These are phyloP conservation scores for Tetramorium simillimum DNA, from an alignment of 1,140 invertebrate species.

Conservation along the genomic window DNA sequence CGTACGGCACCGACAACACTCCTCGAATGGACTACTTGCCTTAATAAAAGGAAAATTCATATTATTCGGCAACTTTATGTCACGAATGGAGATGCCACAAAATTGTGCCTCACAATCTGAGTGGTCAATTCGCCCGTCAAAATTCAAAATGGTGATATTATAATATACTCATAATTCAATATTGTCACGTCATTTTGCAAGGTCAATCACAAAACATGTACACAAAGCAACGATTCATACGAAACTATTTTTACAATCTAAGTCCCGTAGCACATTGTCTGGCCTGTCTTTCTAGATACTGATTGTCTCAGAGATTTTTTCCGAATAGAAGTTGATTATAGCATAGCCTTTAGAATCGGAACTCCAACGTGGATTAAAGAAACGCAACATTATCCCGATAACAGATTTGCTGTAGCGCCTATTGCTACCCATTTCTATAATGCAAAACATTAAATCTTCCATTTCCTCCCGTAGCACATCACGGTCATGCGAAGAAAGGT, in stretches of 20 bases:
- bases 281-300: neutral
- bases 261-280: too few species aligned
- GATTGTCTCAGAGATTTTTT: neutral
- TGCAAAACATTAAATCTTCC: neutral
- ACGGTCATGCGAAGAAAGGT: neutral
- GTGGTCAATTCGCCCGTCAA: too few species aligned
- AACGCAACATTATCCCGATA: neutral
- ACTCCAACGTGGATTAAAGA: neutral
- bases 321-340: neutral
- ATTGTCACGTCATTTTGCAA: neutral
- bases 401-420: too few species aligned
- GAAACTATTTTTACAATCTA: neutral
- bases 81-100: too few species aligned
- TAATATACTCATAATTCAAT: too few species aligned
- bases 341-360: neutral
- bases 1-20: too few species aligned
- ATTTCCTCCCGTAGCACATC: neutral
- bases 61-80: too few species aligned
- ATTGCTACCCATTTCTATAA: too few species aligned
- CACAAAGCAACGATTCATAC: neutral
- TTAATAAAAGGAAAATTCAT: too few species aligned
- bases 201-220: neutral
- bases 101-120: too few species aligned
- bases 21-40: too few species aligned
- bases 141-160: too few species aligned